phyloP scores from a whole-genome alignment of 2,113 vertebrate species.

The Protomyctophum bolini region DNA sequence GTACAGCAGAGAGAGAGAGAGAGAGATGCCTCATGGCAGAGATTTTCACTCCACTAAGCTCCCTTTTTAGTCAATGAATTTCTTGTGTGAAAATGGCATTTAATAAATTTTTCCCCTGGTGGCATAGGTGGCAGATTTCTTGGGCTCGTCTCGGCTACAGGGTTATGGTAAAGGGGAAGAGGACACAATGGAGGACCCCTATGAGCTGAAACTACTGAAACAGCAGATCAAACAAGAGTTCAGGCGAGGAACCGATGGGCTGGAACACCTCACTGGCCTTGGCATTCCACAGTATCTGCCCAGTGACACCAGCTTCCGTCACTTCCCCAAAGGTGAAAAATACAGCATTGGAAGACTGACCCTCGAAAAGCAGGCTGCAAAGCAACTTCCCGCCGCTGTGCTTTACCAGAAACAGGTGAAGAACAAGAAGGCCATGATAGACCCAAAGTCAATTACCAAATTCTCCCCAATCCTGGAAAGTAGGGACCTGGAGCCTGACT shows the following conservation, averaged over 20 bases:
- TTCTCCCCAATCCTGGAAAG: constrained; percentile 97
- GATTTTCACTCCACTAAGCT: too few relatives aligned
- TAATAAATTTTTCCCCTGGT: constrained; percentile 52
- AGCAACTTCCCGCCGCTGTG: constrained; percentile 94
- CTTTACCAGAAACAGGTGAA: constrained; percentile 98
- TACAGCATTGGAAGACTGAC: constrained; percentile 97
- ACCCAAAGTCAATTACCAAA: constrained; percentile 91
- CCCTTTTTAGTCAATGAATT: too few relatives aligned
- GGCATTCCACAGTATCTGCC: constrained; percentile 92
- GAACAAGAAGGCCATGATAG: constrained; percentile 92
- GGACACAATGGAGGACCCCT: constrained; percentile 97
- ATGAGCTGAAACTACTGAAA: constrained; percentile 95
- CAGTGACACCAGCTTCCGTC: constrained; percentile 88
- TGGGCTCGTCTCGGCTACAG: constrained; percentile 86
- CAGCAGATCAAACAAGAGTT: constrained; percentile 99
- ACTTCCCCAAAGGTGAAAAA: constrained; percentile 96
- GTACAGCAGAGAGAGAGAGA: too few relatives aligned
- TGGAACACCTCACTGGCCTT: constrained; percentile 91
- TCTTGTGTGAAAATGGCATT: too few relatives aligned
- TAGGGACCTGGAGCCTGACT: constrained; percentile 93
- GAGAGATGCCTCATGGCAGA: too few relatives aligned
- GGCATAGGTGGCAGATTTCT: constrained; percentile 77
- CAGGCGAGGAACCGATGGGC: constrained; percentile 89
- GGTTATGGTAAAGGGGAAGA: constrained; percentile 94
- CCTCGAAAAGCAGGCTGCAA: constrained; percentile 98